phyloP scores from a whole-genome alignment of 2,113 vertebrate species.

The Urocitellus parryii region DNA sequence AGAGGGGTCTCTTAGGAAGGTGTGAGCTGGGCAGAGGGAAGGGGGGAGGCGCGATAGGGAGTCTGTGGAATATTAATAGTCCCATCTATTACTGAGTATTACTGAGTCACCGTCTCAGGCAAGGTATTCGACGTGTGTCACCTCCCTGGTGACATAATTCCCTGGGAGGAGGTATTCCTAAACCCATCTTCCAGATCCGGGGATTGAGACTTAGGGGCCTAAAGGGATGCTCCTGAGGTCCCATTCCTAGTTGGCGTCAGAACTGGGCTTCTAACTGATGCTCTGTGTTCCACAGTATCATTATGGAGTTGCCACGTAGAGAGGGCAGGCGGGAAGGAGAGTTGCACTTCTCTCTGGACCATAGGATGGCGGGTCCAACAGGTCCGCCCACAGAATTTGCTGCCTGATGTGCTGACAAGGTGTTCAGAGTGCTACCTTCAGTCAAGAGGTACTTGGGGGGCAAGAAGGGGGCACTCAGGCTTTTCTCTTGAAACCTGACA shows the following conservation, averaged over 20 bases:
- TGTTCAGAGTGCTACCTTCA: not conserved
- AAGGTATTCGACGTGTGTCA: not conserved
- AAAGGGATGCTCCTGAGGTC: not conserved
- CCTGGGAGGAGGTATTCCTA: not conserved
- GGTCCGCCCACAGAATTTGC: not conserved
- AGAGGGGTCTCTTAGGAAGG: not conserved
- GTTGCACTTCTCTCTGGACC: not conserved
- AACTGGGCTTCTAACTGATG: not conserved
- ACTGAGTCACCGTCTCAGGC: not conserved
- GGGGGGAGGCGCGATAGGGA: not conserved
- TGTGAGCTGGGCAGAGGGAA: constrained; percentile 9
- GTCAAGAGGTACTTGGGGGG: not conserved
- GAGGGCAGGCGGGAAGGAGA: not conserved
- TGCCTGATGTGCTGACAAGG: not conserved
- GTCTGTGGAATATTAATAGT: not conserved
- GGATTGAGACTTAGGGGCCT: not conserved
- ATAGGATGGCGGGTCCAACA: not conserved
- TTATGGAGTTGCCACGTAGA: not conserved
- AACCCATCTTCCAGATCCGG: not conserved
- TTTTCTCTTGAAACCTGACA: not conserved
- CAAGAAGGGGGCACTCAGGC: not conserved
- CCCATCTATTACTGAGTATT: not conserved
- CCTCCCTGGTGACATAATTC: not conserved
- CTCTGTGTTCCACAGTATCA: rapidly evolving
- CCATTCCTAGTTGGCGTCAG: not conserved